These are phyloP conservation scores for Drosophila melanocephala DNA, from an alignment of 2,888 invertebrate genomes.

Conservation along the genomic window DNA sequence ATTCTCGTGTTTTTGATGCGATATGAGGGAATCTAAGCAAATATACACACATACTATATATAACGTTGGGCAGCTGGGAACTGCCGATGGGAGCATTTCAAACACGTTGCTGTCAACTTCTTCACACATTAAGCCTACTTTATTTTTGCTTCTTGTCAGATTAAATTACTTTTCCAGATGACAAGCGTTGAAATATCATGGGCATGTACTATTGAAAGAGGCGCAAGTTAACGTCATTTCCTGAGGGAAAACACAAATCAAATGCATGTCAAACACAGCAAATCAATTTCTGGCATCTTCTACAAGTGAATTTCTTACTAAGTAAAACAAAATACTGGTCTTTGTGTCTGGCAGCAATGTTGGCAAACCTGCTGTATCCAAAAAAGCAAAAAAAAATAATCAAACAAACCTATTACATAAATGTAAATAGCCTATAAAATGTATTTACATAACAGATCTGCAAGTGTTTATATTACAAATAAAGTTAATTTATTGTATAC, in stretches of 20 bases:
- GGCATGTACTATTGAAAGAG: constrained; percentile 23
- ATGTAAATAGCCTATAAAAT: background rate
- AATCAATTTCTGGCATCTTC: constrained; percentile 49
- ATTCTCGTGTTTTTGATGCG: constrained; percentile 46
- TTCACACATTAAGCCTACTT: constrained; percentile 74
- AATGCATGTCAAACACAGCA: constrained; percentile 58
- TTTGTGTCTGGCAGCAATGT: background rate
- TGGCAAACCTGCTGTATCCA: no score
- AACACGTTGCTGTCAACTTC: constrained; percentile 72
- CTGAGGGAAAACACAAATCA: constrained; percentile 52
- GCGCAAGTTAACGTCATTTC: constrained; percentile 54
- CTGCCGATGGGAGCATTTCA: constrained; percentile 37
- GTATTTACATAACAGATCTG: background rate
- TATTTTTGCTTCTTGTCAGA: constrained; percentile 72
- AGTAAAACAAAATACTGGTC: background rate
- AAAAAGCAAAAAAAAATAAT: background rate
- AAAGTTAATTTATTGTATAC: background rate
- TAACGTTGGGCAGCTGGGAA: constrained; percentile 39
- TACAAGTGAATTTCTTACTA: constrained; percentile 3
- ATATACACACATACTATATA: constrained; percentile 34
- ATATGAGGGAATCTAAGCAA: constrained; percentile 40
- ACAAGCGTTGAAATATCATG: constrained; percentile 53
- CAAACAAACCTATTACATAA: background rate
- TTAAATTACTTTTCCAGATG: constrained; percentile 73
- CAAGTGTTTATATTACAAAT: background rate